Base-by-base conservation (phyloP, 2,113 vertebrate species). In the Vulpes lagopus region DNA sequence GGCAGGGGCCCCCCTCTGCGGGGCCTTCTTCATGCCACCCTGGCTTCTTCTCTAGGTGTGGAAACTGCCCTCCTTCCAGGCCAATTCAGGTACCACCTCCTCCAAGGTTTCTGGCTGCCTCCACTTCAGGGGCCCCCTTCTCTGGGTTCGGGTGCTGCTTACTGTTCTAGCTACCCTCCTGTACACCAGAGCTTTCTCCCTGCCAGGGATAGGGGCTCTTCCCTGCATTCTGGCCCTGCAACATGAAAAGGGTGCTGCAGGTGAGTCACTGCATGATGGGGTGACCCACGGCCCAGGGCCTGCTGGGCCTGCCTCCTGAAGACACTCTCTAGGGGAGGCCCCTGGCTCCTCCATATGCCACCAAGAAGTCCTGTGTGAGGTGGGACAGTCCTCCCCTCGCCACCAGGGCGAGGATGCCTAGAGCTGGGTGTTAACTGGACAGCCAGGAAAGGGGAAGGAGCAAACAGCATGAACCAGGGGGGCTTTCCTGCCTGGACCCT, bases 141-240 rank as follows among this genome's bases (percentile, higher is more conserved):
- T 80, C 86, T 74, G 59, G 51, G 53, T 0, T 3, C 55, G 32
- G 62, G n/a, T 17, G 65, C 7, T 10, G 49, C 20, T 25, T 59
- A 17, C 8, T 23, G 0, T 53, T 51, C 0, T 2, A 53, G 65
- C 9, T n/a, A 17, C 15, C 51, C 69, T n/a, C 11, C 43, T 5
- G 1, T 11, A 8, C 35, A 4, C 1, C 20, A 59, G 25, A 35
- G 3, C 3, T 62, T 35, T 55, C 53, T 69, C 11, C 57, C 30
- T 5, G 0, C 22, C 89, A 15, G 25, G 23, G 23, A 35, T 11
- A 51, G 43, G 22, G 35, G 25, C 25, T 32, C 15, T 43, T 4
- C 8, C 0, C 49, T 27, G 30, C 15, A 0, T 62, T 57, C 32
- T 85, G 84, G 51, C 20, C 2, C 9, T 30, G 84, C 51, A 49